Base-by-base conservation (phyloP, 2,888 invertebrate species). In the Drosophila limbata region DNA sequence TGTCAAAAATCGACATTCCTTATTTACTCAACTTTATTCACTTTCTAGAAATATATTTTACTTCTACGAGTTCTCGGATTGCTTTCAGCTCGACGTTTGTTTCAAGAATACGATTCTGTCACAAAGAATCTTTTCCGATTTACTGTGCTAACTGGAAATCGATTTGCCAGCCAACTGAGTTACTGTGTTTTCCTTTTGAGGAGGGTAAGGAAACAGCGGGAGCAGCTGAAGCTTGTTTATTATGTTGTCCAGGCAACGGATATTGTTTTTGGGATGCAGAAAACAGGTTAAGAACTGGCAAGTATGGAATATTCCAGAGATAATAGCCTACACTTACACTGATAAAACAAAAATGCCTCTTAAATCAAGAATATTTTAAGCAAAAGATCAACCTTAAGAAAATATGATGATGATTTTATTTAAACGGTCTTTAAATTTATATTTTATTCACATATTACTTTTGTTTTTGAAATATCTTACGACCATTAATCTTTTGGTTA, bases 1-100 rank as follows among this genome's bases (percentile, higher is more conserved):
- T 90, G 25, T 92, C 90, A 59, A 92, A 92, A 4, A 91, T 11
- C 21, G 92, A 90, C 92, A 92, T 92, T 65, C n/a, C 35, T 8
- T 31, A 13, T 45, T 55, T 11, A 17, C 44, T 53, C 2, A 44
- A 19, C 55, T 45, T 62, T 35, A 15, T 9, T 48, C 39, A 48
- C 44, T 35, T 35, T 42, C 50, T 15, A 19, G 11, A 37, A 48
- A 31, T 55, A 3, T 53, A 37, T 19, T 37, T 39, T 39, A 25
- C 39, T 44, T 28, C n/a, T 37, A 10, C 6, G 8, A 8, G 28
- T 50, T 40, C 17, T 17, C 39, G 31, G 11, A 48, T 33, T 53
- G 42, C 19, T 69, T 56, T 39, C 69, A 59, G 68, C 60, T 69
- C 45, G 40, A 48, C 13, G 39, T 10, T 35, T 25, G 11, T 31